Conservation (phyloP, 2,888 invertebrate species). For the Neria commutata region DNA sequence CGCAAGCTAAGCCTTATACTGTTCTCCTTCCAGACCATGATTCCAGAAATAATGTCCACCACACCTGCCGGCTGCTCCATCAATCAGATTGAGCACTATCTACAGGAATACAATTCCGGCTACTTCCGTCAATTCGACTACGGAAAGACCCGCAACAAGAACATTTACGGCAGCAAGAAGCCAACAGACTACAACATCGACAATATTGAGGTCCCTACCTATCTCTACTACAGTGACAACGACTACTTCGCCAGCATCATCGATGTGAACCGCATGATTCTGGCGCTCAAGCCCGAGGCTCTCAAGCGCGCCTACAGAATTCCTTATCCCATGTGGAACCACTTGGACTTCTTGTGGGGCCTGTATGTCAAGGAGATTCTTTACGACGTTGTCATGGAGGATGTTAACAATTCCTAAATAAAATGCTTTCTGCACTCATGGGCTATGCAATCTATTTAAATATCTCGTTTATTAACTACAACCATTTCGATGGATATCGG, state of each 20-base stretch:
- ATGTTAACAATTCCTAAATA: slow-evolving; percentile 37
- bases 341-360: slow-evolving; percentile 49
- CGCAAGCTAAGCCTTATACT: too few species aligned
- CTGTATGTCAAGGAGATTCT: slow-evolving; percentile 42
- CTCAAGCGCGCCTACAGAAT: slow-evolving; percentile 43
- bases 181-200: slow-evolving; percentile 41
- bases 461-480: too few species aligned
- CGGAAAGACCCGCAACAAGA: slow-evolving; percentile 38
- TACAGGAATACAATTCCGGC: slow-evolving; percentile 48
- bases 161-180: slow-evolving; percentile 35
- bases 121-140: slow-evolving; percentile 47
- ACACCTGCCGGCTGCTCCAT: slow-evolving; percentile 49
- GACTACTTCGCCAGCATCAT: slow-evolving; percentile 49
- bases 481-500: too few species aligned
- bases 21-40: slow-evolving; percentile 31
- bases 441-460: too few species aligned
- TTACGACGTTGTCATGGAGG: slow-evolving; percentile 42
- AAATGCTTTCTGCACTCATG: not conserved
- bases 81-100: slow-evolving; percentile 47
- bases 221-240: slow-evolving; percentile 50
- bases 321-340: slow-evolving; percentile 47
- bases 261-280: slow-evolving; percentile 45
- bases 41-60: slow-evolving; percentile 49
- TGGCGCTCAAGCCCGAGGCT: slow-evolving; percentile 26
- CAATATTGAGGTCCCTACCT: slow-evolving; percentile 40